A percentile compares a stretch with the other conserved stretches of the same genome.
phyloP scores from a whole-genome alignment of 2,113 vertebrate genomes.

The Zingel zingel region DNA sequence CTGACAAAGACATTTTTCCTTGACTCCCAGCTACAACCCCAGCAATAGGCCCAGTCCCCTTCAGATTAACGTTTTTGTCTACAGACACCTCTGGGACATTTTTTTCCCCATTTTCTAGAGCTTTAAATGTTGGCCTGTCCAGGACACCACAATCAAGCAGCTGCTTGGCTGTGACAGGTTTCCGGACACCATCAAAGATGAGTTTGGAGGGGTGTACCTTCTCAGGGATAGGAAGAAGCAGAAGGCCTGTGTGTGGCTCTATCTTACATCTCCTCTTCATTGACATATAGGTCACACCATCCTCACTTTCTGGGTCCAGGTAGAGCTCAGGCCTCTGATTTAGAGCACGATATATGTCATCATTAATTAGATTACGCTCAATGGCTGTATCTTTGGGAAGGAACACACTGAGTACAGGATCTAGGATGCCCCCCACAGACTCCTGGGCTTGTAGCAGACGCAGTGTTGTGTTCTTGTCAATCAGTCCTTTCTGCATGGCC shows the following conservation, averaged over 20 bases:
- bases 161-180: slow-evolving; percentile 93
- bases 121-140: slow-evolving; percentile 89
- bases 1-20: slow-evolving; percentile 90
- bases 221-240: slow-evolving; percentile 85
- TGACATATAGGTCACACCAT: slow-evolving; percentile 85
- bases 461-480: slow-evolving; percentile 88
- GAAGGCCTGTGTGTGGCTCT: slow-evolving; percentile 89
- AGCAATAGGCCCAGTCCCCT: slow-evolving; percentile 92
- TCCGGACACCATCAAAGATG: slow-evolving; percentile 92
- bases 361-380: slow-evolving; percentile 89
- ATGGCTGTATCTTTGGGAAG: slow-evolving; percentile 90
- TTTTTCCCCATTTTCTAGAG: slow-evolving; percentile 89
- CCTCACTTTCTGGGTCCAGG: slow-evolving; percentile 73
- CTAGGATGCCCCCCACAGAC: slow-evolving; percentile 90
- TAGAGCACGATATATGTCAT: slow-evolving; percentile 60
- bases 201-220: slow-evolving; percentile 88
- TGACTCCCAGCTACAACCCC: slow-evolving; percentile 80
- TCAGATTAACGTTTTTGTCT: slow-evolving; percentile 90
- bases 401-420: slow-evolving; percentile 91
- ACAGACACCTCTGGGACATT: slow-evolving; percentile 89
- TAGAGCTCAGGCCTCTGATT: slow-evolving; percentile 71
- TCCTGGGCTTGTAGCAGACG: slow-evolving; percentile 93
- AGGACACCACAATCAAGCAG: slow-evolving; percentile 92
- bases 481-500: slow-evolving; percentile 91
- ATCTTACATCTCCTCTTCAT: slow-evolving; percentile 89